Base-by-base conservation (phyloP, 2,888 invertebrate genomes). In the Polyommatus iphigenia region DNA sequence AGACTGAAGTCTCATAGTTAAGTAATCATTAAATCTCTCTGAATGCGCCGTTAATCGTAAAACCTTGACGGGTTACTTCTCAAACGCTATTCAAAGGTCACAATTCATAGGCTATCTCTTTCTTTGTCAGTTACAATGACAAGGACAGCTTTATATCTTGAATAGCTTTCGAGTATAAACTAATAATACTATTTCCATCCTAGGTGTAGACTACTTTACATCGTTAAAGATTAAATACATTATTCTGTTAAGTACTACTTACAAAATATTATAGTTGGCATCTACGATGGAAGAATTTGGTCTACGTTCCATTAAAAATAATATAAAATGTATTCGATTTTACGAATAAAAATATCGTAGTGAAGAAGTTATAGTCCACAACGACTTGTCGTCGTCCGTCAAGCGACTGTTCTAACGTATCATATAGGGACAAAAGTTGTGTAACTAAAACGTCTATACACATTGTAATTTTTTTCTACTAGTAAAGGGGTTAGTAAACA, bases 231-330 rank as follows among this genome's bases (percentile, higher is more conserved):
- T 41, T 3, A 67, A 67, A 67, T 67, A 67, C 67, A 29, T 29
- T 67, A 29, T 29, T 67, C 6, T 67, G 67, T 29, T 15, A 29
- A 67, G 29, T 67, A 32, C 15, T 29, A 67, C 67, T 67, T 36
- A 41, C 20, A 54, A n/a, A 36, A 32, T 59, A 77, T 36, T 72
- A 79, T 79, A 80, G 78, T 88, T 88, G 88, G 87, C 87, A 87
- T 81, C 84, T 85, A 85, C 79, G 83, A 82, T 86, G 87, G 87
- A 85, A 86, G 86, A 85, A 81, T 84, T 85, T 83, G 83, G 84
- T 86, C 80, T 83, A 83, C 71, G 50, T 81, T 81, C 79, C 67
- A 8, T 32, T 54, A 67, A 29, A 80, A 67, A 76, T 78, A 57
- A 20, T 20, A 54, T 59, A 36, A 32, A 72, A 18, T 4, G 24